Base-by-base conservation (phyloP, 2,797 vertebrate species). In the Squalus acanthias region DNA sequence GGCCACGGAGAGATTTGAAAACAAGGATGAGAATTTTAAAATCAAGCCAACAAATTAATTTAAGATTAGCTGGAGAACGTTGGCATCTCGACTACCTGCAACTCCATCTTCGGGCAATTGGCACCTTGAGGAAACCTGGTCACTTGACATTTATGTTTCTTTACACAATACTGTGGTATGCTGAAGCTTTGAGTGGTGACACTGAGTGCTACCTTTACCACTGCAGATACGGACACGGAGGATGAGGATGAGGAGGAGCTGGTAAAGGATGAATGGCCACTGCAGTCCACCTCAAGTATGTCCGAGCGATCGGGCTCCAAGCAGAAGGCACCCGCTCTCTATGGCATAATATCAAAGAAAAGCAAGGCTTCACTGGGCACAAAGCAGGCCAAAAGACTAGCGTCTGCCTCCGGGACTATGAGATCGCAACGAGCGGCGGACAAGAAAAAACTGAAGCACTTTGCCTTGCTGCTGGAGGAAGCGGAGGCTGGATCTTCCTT, bases 171-270 rank as follows among this genome's bases (percentile, higher is more conserved):
- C 92, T 95, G 22, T 95, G 93, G n/a, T 70, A 29, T 72, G 46
- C 46, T 53, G 93, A 95, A 17, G 22, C 93, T 95, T 65, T 95
- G 39, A 74, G 94, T 29, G 50, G 94, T 95, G 94, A 95, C 94
- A 95, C 94, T 95, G 94, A 95, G 94, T 95, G 94, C 94, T 76
- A 74, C 94, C 97, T 97, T 97, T 98, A 97, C 97, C 72, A 97
- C 96, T 96, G 70, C 98, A 99, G 99, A 99, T 98, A 99, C 99
- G 0, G 99, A 99, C 97, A 99, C 99, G 15, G 99, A 99, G 97
- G 99, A 98, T 93, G 98, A 98, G 12, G 98, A 98, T 95, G 98
- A 97, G 97, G 99, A 98, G 95, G 98, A 97, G 97, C 98, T 98
- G 70, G 96, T 98, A 97, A 98, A 98, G 97, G 98, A 98, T 8